Percentiles rank a stretch among this genome's conserved stretches.
These are phyloP conservation scores for Tinea pellionella DNA, from an alignment of 2,888 invertebrate genomes.

Conservation along the genomic window DNA sequence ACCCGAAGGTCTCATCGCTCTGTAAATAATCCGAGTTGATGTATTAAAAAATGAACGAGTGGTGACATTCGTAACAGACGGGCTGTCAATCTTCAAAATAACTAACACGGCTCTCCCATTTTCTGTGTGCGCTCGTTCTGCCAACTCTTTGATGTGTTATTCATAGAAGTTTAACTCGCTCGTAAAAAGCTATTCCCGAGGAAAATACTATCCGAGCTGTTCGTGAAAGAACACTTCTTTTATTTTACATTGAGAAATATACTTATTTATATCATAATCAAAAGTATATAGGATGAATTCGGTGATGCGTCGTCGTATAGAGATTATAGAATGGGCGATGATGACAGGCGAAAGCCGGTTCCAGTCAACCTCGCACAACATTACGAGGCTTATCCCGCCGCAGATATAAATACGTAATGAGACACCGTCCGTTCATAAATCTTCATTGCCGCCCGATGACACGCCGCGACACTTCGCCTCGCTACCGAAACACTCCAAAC, in stretches of 20 bases:
- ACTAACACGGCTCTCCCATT: conserved; percentile 10
- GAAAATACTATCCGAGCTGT: neutral
- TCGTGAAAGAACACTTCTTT: neutral
- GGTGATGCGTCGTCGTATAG: too few relatives aligned
- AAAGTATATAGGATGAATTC: too few relatives aligned
- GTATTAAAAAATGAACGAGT: neutral
- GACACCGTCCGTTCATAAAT: conserved; percentile 60
- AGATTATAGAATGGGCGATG: neutral
- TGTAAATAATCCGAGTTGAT: neutral
- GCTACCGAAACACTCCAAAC: conserved; percentile 36
- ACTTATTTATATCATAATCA: too few relatives aligned
- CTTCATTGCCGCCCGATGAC: conserved; percentile 69
- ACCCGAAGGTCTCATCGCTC: neutral
- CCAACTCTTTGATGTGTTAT: conserved; percentile 13
- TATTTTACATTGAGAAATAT: too few relatives aligned
- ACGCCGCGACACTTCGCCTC: conserved; percentile 63
- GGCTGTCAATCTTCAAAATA: conserved; percentile 3
- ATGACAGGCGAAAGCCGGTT: conserved; percentile 1
- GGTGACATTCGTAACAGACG: conserved; percentile 1
- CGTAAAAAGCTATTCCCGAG: conserved; percentile 8
- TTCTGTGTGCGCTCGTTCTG: neutral
- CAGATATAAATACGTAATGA: conserved; percentile 39
- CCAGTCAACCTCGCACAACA: conserved; percentile 12
- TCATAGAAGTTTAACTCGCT: conserved; percentile 3
- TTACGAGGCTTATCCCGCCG: conserved; percentile 29